Conservation (phyloP, 2,888 invertebrate genomes). For the Cremastinae sp. region DNA sequence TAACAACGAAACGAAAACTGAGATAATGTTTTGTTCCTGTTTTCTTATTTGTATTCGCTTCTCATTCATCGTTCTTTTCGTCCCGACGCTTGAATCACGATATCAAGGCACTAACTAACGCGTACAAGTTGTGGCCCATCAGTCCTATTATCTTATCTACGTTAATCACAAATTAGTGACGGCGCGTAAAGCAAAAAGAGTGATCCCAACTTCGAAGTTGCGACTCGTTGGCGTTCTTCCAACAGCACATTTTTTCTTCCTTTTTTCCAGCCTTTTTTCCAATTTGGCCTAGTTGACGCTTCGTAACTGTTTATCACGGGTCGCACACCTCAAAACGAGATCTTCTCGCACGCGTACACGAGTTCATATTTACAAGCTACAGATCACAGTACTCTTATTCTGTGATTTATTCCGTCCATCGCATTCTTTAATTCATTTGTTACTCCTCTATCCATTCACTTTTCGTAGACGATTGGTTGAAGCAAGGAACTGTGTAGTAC, state of each 20-base stretch:
- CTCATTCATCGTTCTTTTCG: neutral
- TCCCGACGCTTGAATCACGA: slow-evolving; percentile 34
- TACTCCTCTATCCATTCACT: slow-evolving; percentile 9
- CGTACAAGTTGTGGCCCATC: slow-evolving; percentile 72
- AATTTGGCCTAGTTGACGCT: slow-evolving; percentile 11
- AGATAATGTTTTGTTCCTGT: neutral
- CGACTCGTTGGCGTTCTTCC: slow-evolving; percentile 52
- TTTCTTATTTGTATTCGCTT: slow-evolving; percentile 4
- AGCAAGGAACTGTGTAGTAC: slow-evolving; percentile 75
- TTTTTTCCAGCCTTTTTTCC: neutral
- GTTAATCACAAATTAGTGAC: slow-evolving; percentile 75
- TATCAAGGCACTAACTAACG: slow-evolving; percentile 71
- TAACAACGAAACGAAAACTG: neutral
- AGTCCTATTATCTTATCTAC: slow-evolving; percentile 75
- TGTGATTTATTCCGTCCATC: slow-evolving; percentile 67
- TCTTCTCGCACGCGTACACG: slow-evolving; percentile 60
- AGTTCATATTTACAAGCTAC: slow-evolving; percentile 65
- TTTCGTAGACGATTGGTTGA: slow-evolving; percentile 69
- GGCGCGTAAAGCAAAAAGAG: slow-evolving; percentile 49
- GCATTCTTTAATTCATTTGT: slow-evolving; percentile 51
- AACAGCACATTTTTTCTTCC: slow-evolving; percentile 18
- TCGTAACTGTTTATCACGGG: slow-evolving; percentile 32
- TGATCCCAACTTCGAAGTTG: slow-evolving; percentile 55
- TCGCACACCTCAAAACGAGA: slow-evolving; percentile 48
- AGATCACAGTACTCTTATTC: slow-evolving; percentile 68